Evolutionary conservation across 2,797 vertebrate genomes (phyloP).

Genomic region (Melanotaenia maccullochi): DNA sequence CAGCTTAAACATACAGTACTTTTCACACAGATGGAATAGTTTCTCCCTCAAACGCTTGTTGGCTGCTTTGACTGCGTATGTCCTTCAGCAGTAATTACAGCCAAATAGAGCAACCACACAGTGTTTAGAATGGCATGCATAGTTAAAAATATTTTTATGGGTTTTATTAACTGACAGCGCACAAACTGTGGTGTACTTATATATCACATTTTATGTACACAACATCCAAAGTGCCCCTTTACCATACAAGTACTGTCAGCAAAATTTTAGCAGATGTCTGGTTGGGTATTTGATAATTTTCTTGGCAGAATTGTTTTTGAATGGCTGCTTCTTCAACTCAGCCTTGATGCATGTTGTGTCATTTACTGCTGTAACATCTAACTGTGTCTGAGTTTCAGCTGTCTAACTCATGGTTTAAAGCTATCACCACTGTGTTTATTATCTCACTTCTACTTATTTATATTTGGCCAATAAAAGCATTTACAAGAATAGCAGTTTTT

Average conservation of each 20-base stretch:
- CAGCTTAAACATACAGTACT: slow-evolving; percentile 36
- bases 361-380: neutral
- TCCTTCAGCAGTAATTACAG: slow-evolving; percentile 43
- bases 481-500: neutral
- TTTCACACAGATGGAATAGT: slow-evolving; percentile 45
- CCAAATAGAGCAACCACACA: slow-evolving; percentile 33
- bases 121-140: slow-evolving; percentile 19
- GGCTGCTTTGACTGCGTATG: slow-evolving; percentile 25
- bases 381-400: neutral
- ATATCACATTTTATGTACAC: neutral
- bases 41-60: slow-evolving; percentile 37
- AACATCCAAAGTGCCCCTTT: too few species aligned
- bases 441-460: neutral
- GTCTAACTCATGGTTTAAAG: neutral
- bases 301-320: neutral
- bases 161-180: neutral
- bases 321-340: neutral
- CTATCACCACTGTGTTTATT: neutral
- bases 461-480: neutral
- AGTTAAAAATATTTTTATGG: neutral
- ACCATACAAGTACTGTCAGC: neutral
- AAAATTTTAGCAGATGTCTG: neutral
- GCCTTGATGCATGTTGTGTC: neutral
- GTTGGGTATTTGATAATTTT: neutral
- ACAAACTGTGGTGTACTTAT: neutral